Percentiles rank a stretch among this genome's conserved stretches.
These are phyloP conservation scores for Panonychus citri DNA, from an alignment of 1,140 invertebrate genomes.

Conservation along the genomic window DNA sequence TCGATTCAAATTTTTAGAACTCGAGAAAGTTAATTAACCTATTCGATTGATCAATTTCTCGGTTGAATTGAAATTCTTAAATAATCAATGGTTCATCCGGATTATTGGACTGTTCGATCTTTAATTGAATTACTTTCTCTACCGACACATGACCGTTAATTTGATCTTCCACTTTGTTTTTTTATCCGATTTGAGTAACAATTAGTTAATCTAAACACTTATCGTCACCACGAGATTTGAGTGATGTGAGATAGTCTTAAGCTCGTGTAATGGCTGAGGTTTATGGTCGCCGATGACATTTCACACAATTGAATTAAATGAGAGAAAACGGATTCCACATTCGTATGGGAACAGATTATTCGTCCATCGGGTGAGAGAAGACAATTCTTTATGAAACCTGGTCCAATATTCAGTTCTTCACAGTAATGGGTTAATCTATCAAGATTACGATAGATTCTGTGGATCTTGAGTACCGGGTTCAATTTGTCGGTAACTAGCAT, in stretches of 20 bases:
- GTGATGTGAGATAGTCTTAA: slow-evolving; percentile 46
- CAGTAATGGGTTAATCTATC: slow-evolving; percentile 56
- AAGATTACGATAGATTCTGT: slow-evolving; percentile 40
- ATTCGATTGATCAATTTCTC: too few relatives aligned
- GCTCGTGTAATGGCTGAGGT: slow-evolving; percentile 30
- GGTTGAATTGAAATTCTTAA: too few relatives aligned
- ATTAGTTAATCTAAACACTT: too few relatives aligned
- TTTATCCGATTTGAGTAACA: too few relatives aligned
- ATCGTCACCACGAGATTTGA: slow-evolving; percentile 62
- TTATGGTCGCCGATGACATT: slow-evolving; percentile 38
- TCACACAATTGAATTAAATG: slow-evolving; percentile 56
- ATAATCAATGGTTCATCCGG: too few relatives aligned
- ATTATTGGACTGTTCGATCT: too few relatives aligned
- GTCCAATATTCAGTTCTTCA: slow-evolving; percentile 63
- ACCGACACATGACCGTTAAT: too few relatives aligned
- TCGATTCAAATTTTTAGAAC: too few relatives aligned
- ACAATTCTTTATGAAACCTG: slow-evolving; percentile 52
- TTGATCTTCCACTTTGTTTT: too few relatives aligned
- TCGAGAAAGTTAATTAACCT: too few relatives aligned
- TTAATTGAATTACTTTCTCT: too few relatives aligned
- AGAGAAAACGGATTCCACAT: slow-evolving; percentile 52
- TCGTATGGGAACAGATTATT: slow-evolving; percentile 70
- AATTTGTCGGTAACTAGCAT: slow-evolving; percentile 1
- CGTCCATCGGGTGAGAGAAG: slow-evolving; percentile 70
- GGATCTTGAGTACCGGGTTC: not conserved